A percentile compares a stretch with the other conserved stretches of the same genome.
These are phyloP conservation scores for Sebastes matsubarae DNA, from an alignment of 2,797 vertebrate species.

Conservation along the genomic window DNA sequence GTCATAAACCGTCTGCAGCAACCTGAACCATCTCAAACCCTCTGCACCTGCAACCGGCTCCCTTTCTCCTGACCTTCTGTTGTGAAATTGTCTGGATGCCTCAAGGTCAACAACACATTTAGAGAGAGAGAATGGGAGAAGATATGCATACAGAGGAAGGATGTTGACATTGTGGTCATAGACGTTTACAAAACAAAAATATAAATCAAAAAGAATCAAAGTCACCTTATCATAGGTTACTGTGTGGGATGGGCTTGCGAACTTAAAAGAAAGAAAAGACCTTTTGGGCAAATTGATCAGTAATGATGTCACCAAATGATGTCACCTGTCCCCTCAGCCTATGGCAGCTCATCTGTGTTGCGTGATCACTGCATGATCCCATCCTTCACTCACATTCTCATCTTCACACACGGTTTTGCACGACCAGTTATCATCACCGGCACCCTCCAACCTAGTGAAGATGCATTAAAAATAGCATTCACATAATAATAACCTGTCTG, in stretches of 20 bases:
- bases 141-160: neutral
- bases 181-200: neutral
- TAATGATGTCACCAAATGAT: constrained; percentile 66
- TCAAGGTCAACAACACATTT: neutral
- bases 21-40: neutral
- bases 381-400: constrained; percentile 15
- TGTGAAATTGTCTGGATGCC: neutral
- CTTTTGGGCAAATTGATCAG: neutral
- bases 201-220: neutral
- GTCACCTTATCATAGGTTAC: neutral
- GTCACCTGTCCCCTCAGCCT: constrained; percentile 82
- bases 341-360: constrained; percentile 59
- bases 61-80: neutral
- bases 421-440: neutral
- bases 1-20: constrained; percentile 1
- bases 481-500: neutral
- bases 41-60: neutral
- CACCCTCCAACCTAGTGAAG: neutral
- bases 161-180: neutral
- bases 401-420: constrained; percentile 1
- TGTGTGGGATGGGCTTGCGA: neutral
- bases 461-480: constrained; percentile 9
- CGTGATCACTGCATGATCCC: constrained; percentile 54
- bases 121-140: neutral
- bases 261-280: neutral